Base-by-base conservation (phyloP, 2,888 invertebrate genomes). In the Allygus modestus region DNA sequence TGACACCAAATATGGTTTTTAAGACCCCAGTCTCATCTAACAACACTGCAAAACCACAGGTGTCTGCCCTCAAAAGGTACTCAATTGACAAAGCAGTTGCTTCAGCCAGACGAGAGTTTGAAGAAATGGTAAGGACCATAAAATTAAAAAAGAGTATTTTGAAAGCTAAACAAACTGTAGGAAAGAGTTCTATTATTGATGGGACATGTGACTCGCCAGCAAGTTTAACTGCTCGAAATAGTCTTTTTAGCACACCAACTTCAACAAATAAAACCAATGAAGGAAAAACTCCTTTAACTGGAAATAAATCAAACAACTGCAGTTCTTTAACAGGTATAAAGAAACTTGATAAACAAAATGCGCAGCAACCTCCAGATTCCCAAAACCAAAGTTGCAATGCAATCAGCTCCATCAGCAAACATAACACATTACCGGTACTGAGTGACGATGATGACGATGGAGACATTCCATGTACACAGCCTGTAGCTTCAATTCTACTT, bases 401-500 rank as follows among this genome's bases (percentile, higher is more conserved):
- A 20, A 23, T 7, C 23, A 46, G 15, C 46, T 46, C 5, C 46
- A 46, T 17, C 17, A 46, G n/a, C 2, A 54, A 54, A 54, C 7
- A 46, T 23, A 61, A 61, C 5, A 12, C 26, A 61, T 9, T 69
- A 17, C 23, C 69, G 31, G 31, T 7, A 31, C 15, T 20, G 11
- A 71, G 23, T 23, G 41, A 41, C 41, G 65, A 28, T 1, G 84
- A 82, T 11, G 84, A 84, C 15, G 82, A 85, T 23, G 82, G 82
- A 75, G 75, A 77, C 11, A 15, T 85, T 4, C 85, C 83, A 5
- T 28, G 51, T 23, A 85, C 85, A 0, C 85, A 85, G 46, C 84
- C 81, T 61, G 81, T 73, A 15, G 17, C 54, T 65, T 73, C 83
- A n/a, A 61, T 83, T 82, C n/a, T 84, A 28, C 61, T 85, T 20